phyloP scores from a whole-genome alignment of 2,888 invertebrate species.

The Halictus ligatus region DNA sequence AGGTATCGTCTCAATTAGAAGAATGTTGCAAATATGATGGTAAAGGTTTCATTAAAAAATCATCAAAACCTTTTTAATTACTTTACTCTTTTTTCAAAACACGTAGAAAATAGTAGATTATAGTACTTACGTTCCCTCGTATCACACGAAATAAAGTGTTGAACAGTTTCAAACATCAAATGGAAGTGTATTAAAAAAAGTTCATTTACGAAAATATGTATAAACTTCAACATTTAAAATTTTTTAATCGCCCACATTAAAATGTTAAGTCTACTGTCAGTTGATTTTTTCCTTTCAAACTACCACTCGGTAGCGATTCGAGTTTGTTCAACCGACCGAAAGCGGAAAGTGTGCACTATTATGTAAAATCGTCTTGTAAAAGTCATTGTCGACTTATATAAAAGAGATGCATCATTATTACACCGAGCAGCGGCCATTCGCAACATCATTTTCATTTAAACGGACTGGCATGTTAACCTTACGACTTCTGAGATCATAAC shows the following conservation, averaged over 20 bases:
- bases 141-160: not conserved
- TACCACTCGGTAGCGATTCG: not conserved
- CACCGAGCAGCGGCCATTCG: not conserved
- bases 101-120: too few species aligned
- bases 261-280: not conserved
- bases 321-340: conserved; percentile 4
- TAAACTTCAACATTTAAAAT: not conserved
- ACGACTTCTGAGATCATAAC: not conserved
- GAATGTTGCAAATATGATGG: too few species aligned
- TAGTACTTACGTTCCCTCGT: not conserved
- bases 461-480: not conserved
- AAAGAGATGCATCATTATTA: not conserved
- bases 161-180: not conserved
- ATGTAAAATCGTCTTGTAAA: not conserved
- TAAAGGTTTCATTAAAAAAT: too few species aligned
- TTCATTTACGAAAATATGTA: not conserved
- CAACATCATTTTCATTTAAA: not conserved
- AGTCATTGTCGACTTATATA: conserved; percentile 7
- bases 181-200: not conserved
- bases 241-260: not conserved
- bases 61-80: too few species aligned
- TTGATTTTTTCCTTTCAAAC: too few species aligned
- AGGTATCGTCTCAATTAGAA: too few species aligned
- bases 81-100: too few species aligned
- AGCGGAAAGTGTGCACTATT: conserved; percentile 13